Conservation (phyloP, 2,888 invertebrate species). For the Volucella bombylans region DNA sequence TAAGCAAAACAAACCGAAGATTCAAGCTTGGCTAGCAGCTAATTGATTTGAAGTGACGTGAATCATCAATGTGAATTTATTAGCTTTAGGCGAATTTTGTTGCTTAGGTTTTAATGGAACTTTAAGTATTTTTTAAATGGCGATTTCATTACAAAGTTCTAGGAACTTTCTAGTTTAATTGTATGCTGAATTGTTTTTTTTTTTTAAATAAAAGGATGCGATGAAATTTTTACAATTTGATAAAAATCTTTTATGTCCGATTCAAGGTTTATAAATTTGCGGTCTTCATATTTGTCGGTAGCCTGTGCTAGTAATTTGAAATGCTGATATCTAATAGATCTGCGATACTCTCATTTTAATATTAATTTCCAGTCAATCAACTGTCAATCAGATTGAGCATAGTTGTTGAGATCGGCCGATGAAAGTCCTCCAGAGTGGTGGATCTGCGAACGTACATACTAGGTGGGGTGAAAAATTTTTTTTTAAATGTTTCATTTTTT, state of each 20-base stretch:
- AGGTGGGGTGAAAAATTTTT: no score
- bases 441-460: no score
- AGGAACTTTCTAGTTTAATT: conserved; percentile 3
- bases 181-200: conserved; percentile 8
- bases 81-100: conserved; percentile 47
- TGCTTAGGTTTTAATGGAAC: conserved; percentile 53
- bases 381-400: no score
- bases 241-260: background rate
- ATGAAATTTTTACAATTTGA: conserved; percentile 19
- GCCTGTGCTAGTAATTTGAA: no score
- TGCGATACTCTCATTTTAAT: no score
- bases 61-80: conserved; percentile 60
- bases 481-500: no score
- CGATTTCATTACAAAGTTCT: conserved; percentile 28
- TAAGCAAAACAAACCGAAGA: conserved; percentile 84
- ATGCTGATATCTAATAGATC: no score
- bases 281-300: no score
- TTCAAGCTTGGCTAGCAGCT: conserved; percentile 86
- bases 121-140: conserved; percentile 31
- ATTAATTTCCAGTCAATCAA: no score
- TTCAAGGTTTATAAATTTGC: background rate
- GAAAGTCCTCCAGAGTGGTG: no score
- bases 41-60: conserved; percentile 27
- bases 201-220: conserved; percentile 33
- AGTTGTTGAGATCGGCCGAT: no score